These are phyloP conservation scores for Tragelaphus scriptus DNA, from an alignment of 2,113 vertebrate species.

Conservation along the genomic window DNA sequence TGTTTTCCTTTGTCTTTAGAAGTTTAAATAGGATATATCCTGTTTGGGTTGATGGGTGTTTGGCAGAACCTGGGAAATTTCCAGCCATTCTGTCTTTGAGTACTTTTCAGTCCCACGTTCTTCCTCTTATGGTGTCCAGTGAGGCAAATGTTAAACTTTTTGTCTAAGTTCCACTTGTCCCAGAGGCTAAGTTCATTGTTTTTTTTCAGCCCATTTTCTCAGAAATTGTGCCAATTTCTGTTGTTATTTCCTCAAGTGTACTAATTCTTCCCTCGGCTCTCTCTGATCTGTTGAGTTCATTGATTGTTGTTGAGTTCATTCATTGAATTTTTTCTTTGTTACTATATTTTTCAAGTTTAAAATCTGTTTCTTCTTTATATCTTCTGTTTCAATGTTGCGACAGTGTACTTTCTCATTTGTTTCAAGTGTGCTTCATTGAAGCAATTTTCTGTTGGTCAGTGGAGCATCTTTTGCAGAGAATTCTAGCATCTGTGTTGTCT, in stretches of 20 bases:
- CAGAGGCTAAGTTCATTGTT: neutral
- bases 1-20: neutral
- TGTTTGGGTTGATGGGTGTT: neutral
- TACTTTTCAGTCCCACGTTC: neutral
- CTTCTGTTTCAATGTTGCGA: neutral
- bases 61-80: neutral
- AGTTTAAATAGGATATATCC: neutral
- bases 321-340: neutral
- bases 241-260: neutral
- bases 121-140: neutral
- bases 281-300: neutral
- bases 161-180: neutral
- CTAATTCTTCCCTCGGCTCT: neutral
- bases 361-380: neutral
- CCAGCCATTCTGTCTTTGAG: neutral
- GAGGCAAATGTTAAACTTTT: neutral
- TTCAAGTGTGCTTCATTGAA: neutral
- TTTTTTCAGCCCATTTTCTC: neutral
- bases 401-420: neutral
- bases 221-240: neutral
- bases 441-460: neutral
- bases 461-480: neutral
- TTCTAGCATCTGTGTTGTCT: neutral
- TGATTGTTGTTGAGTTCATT: neutral
- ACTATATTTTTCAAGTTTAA: neutral